These are phyloP conservation scores for Drosophila subsilvestris DNA, from an alignment of 2,888 invertebrate genomes.

Conservation along the genomic window DNA sequence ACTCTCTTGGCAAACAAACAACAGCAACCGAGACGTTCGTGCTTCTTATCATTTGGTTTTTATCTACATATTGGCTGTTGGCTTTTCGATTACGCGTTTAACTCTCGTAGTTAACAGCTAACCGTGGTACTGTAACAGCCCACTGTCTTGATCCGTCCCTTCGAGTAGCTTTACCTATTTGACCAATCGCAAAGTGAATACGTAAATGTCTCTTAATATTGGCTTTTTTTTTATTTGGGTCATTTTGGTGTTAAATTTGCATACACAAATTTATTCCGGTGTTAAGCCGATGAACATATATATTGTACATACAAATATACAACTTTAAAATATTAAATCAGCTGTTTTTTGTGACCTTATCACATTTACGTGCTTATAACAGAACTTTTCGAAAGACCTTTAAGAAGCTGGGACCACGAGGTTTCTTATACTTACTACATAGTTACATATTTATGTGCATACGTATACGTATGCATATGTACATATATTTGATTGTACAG, in stretches of 20 bases:
- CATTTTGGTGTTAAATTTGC: neutral
- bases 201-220: neutral
- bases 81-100: slow-evolving; percentile 31
- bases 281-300: neutral
- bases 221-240: neutral
- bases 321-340: neutral
- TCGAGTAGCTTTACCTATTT: neutral
- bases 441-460: neutral
- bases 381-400: neutral
- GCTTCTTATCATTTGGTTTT: slow-evolving; percentile 40
- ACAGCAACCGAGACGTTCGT: slow-evolving; percentile 10
- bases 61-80: slow-evolving; percentile 36
- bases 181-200: neutral
- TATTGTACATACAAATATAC: neutral
- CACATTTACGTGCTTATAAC: neutral
- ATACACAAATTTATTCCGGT: neutral
- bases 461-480: neutral
- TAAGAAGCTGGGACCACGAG: neutral
- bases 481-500: neutral
- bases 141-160: slow-evolving; percentile 1
- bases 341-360: neutral
- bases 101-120: slow-evolving; percentile 5
- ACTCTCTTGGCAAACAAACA: slow-evolving; percentile 7
- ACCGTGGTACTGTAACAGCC: slow-evolving; percentile 1
- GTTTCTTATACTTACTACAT: neutral